Evolutionary conservation across 2,888 invertebrate genomes (phyloP).

Genomic region (Brachycybe producta): DNA sequence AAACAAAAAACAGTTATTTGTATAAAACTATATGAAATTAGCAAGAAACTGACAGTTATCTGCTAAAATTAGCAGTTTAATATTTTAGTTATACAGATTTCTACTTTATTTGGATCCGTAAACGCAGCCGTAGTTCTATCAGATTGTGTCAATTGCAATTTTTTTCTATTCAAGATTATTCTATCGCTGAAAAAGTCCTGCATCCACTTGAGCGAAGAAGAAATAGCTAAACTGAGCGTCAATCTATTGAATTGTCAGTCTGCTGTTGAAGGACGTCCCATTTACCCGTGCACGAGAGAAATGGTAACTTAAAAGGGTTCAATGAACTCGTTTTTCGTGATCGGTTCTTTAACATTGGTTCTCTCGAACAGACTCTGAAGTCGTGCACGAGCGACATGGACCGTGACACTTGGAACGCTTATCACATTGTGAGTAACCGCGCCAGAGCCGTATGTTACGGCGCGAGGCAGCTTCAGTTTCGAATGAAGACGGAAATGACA

Average conservation of each 20-base stretch:
- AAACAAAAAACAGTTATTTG: too few relatives aligned
- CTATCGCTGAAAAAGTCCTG: conserved; percentile 47
- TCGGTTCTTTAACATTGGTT: conserved; percentile 5
- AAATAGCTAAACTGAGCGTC: conserved; percentile 51
- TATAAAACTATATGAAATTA: too few relatives aligned
- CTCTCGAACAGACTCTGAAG: conserved; percentile 39
- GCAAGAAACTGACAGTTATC: too few relatives aligned
- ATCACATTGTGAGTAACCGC: conserved; percentile 51
- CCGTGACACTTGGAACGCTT: conserved; percentile 53
- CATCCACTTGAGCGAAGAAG: conserved; percentile 47
- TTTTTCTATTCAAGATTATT: too few relatives aligned
- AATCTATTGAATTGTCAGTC: conserved; percentile 55
- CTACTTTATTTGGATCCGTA: too few relatives aligned
- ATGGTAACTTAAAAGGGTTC: conserved; percentile 40
- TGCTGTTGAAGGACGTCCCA: conserved; percentile 44
- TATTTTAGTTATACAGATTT: too few relatives aligned
- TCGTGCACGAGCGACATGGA: conserved; percentile 53
- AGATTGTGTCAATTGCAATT: neutral
- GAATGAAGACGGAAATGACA: conserved; percentile 49
- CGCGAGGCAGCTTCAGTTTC: conserved; percentile 49
- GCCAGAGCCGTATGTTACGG: conserved; percentile 54
- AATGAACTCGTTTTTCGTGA: neutral
- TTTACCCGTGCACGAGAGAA: conserved; percentile 45
- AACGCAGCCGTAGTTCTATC: too few relatives aligned
- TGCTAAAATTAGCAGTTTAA: too few relatives aligned